phyloP scores from a whole-genome alignment of 2,797 vertebrate genomes.

The Halcyon chelicuti region DNA sequence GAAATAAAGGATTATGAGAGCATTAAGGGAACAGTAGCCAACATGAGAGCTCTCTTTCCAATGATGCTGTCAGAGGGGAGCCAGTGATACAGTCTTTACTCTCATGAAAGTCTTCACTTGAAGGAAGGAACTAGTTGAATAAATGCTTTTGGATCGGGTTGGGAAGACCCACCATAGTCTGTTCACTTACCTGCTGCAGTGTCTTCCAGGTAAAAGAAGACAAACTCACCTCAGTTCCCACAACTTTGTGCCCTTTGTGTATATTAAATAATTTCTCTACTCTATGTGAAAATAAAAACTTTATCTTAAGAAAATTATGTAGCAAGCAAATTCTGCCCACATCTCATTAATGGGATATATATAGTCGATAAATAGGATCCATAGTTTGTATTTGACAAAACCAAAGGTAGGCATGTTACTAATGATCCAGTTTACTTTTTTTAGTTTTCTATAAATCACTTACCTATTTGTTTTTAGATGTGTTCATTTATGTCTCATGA shows the following conservation, averaged over 20 bases:
- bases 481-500: background rate
- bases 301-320: background rate
- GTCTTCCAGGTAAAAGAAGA: background rate
- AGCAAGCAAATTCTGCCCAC: background rate
- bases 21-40: background rate
- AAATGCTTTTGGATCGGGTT: background rate
- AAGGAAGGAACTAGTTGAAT: background rate
- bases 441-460: background rate
- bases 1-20: background rate
- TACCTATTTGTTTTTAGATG: background rate
- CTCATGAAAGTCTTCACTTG: background rate
- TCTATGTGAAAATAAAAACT: background rate
- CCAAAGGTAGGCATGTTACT: background rate
- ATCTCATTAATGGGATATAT: background rate
- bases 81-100: background rate
- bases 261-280: background rate
- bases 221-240: background rate
- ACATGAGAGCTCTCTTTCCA: background rate
- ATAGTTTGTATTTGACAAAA: background rate
- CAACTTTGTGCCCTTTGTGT: background rate
- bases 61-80: background rate
- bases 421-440: background rate
- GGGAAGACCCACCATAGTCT: background rate
- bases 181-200: background rate
- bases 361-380: background rate